Evolutionary conservation across 2,888 invertebrate genomes (phyloP), one percentile per base, ranked within the genome.

Genomic region (Leptinotarsa haldemani): DNA sequence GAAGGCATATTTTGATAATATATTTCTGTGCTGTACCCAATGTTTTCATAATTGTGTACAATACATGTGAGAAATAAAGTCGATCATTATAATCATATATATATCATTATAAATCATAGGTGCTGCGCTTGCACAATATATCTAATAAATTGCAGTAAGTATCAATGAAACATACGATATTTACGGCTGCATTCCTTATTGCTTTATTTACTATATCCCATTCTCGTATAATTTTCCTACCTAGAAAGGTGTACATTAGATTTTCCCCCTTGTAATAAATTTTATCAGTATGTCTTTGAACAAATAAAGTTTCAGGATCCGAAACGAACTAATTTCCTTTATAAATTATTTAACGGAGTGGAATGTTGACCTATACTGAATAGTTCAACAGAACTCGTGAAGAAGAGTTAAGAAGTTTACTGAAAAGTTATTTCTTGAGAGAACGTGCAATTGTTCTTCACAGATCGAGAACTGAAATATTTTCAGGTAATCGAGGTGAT

Each of bases 271-370:
- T 9, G 2, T 53, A n/a, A 1, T 12, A 18, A 16, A 53, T 53
- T 9, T 18, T 3, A 9, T 16, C 4, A 9, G 53, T 53, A 4
- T 52, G 20, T 18, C 53, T n/a, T 53, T 18, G 9, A 12, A n/a
- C 53, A 53, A 53, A 53, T 12, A 12, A 53, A 20, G 53, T 53
- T 56, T 20, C 3, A 9, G 20, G 3, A 18, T 13, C 56, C 0
- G 56, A 0, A 56, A 56, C 56, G 56, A 56, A 56, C 20, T 56
- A 56, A 56, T 56, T 56, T 20, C 56, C 56, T 56, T 56, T 18
- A 12, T 56, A 18, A 56, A 20, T 56, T 20, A 56, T 13, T 56
- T 15, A 53, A 56, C 20, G 56, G 20, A 56, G 20, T 56, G 22
- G 56, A 56, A 56, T 20, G 56, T 56, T 56, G 7, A 56, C 20